Evolutionary conservation across 2,113 vertebrate genomes (phyloP).

Genomic region (Leuciscus idus): DNA sequence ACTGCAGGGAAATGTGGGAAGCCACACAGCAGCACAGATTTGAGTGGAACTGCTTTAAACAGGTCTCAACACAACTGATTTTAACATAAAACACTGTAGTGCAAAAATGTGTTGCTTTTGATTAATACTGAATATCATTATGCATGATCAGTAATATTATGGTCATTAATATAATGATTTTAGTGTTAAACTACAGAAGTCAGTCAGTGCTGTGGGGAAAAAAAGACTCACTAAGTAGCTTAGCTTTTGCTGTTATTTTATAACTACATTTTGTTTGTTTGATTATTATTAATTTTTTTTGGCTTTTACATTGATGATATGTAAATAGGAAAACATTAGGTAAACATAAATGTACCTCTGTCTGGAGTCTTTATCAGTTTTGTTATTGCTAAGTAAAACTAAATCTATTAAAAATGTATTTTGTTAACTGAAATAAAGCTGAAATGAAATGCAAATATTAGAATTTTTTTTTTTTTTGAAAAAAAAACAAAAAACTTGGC

Average conservation of each 20-base stretch:
- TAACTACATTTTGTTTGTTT: neutral
- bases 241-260: neutral
- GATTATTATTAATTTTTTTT: no score
- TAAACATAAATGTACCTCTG: neutral
- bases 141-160: neutral
- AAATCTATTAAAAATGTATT: neutral
- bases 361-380: neutral
- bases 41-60: neutral
- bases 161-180: neutral
- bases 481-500: neutral
- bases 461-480: no score
- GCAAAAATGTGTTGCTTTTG: neutral
- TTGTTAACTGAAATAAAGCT: neutral
- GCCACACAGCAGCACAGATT: neutral
- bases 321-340: neutral
- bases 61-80: neutral
- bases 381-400: neutral
- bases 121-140: neutral
- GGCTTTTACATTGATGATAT: neutral
- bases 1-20: conserved; percentile 8
- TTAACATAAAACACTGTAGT: neutral
- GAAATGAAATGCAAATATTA: neutral
- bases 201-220: no score
- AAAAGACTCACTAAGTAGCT: neutral
- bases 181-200: neutral